Evolutionary conservation across 2,797 vertebrate genomes (phyloP).

Genomic region (Champsocephalus esox): DNA sequence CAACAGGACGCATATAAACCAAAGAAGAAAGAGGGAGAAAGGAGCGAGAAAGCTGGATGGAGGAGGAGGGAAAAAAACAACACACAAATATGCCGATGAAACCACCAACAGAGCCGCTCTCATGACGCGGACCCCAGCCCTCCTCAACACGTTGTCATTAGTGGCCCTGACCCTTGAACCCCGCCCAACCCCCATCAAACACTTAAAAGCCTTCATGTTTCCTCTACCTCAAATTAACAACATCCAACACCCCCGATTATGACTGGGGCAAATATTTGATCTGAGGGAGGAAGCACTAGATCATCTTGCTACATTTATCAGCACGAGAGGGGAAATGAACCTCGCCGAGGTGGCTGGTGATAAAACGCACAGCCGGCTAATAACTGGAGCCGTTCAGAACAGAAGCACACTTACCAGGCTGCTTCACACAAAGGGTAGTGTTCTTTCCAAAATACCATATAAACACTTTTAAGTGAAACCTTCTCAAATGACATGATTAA

Average conservation of each 20-base stretch:
- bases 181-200: slow-evolving; percentile 77
- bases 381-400: slow-evolving; percentile 41
- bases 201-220: slow-evolving; percentile 74
- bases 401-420: slow-evolving; percentile 16
- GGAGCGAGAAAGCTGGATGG: slow-evolving; percentile 1
- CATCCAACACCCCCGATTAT: slow-evolving; percentile 75
- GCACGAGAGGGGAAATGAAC: slow-evolving; percentile 76
- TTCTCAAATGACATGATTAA: background rate
- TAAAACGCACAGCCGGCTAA: slow-evolving; percentile 65
- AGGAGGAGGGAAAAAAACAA: background rate
- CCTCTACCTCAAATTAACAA: slow-evolving; percentile 82
- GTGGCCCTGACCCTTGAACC: slow-evolving; percentile 77
- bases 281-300: slow-evolving; percentile 78
- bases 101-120: slow-evolving; percentile 72
- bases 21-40: slow-evolving; percentile 45
- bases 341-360: slow-evolving; percentile 69
- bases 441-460: background rate
- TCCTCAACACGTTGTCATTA: slow-evolving; percentile 82
- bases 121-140: slow-evolving; percentile 58
- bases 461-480: background rate
- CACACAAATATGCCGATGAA: slow-evolving; percentile 28
- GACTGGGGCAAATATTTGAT: slow-evolving; percentile 81
- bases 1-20: slow-evolving; percentile 71
- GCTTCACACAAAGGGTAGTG: background rate
- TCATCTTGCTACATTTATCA: slow-evolving; percentile 78